phyloP scores from a whole-genome alignment of 2,888 invertebrate species.

The Sussaba pulchella region DNA sequence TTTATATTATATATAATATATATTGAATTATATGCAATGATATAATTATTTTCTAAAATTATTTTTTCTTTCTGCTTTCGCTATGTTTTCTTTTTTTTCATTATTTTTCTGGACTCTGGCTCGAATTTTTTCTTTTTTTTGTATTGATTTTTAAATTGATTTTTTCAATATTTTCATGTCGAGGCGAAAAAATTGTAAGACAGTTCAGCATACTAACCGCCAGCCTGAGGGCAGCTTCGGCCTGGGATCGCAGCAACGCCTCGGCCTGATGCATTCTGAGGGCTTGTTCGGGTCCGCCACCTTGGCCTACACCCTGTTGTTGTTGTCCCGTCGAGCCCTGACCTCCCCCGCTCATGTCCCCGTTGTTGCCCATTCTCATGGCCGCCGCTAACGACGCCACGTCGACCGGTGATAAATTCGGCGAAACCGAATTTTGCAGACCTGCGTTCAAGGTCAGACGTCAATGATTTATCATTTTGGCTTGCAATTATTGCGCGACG shows the following conservation, averaged over 20 bases:
- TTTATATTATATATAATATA: no score
- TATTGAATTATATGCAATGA: no score
- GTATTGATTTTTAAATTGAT: no score
- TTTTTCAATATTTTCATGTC: no score
- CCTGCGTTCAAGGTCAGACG: constrained; percentile 70
- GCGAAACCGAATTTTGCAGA: constrained; percentile 83
- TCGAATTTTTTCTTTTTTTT: no score
- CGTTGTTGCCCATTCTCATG: constrained; percentile 85
- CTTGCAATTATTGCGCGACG: neutral
- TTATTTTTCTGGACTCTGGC: no score
- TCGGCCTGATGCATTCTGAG: constrained; percentile 91
- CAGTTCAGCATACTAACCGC: constrained; percentile 86
- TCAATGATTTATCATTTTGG: neutral
- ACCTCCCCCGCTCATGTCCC: constrained; percentile 80
- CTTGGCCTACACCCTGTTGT: constrained; percentile 81
- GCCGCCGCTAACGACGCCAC: constrained; percentile 83
- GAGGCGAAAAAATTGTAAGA: no score
- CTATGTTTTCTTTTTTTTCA: no score
- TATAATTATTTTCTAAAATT: no score
- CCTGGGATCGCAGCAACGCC: constrained; percentile 92
- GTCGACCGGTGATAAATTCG: constrained; percentile 83
- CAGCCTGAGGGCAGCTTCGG: constrained; percentile 92
- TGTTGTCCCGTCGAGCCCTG: constrained; percentile 83
- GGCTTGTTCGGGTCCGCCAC: constrained; percentile 85
- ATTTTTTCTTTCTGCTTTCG: no score